Conservation (phyloP, 1,140 invertebrate genomes). For the Sitodiplosis mosellana region DNA sequence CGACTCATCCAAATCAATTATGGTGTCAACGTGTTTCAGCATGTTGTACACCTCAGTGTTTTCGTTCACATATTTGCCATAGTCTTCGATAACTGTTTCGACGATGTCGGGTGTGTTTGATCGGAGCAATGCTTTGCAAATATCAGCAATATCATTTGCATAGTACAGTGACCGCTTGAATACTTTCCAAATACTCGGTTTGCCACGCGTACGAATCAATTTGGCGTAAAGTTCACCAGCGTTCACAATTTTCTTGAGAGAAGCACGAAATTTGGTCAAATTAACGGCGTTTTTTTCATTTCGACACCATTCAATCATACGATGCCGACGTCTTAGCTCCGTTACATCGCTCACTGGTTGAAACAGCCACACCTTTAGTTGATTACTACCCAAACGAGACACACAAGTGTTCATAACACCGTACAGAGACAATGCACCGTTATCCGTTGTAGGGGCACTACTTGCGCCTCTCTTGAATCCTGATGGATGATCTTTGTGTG, state of each 20-base stretch:
- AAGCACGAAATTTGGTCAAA: not conserved
- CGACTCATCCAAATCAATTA: not conserved
- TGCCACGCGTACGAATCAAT: not conserved
- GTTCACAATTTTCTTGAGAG: not conserved
- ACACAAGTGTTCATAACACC: constrained; percentile 1
- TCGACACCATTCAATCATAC: constrained; percentile 2
- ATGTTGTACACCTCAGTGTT: not conserved
- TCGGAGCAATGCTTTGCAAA: not conserved
- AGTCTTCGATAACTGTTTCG: not conserved
- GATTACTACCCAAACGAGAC: not conserved
- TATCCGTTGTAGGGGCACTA: not conserved
- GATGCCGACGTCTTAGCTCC: not conserved
- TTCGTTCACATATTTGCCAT: not conserved
- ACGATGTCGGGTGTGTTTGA: not conserved
- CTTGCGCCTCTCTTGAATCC: not conserved
- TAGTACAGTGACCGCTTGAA: not conserved
- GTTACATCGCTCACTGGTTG: not conserved
- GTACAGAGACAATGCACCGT: constrained; percentile 1
- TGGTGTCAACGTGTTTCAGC: not conserved
- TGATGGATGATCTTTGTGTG: constrained; percentile 2
- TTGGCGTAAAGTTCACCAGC: not conserved
- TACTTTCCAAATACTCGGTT: not conserved
- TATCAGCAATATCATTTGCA: not conserved
- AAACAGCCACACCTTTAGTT: not conserved
- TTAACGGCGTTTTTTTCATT: not conserved